Percentiles rank a stretch among this genome's conserved stretches.
Evolutionary conservation across 2,797 vertebrate genomes (phyloP).

Genomic region (Pangasius macronema): DNA sequence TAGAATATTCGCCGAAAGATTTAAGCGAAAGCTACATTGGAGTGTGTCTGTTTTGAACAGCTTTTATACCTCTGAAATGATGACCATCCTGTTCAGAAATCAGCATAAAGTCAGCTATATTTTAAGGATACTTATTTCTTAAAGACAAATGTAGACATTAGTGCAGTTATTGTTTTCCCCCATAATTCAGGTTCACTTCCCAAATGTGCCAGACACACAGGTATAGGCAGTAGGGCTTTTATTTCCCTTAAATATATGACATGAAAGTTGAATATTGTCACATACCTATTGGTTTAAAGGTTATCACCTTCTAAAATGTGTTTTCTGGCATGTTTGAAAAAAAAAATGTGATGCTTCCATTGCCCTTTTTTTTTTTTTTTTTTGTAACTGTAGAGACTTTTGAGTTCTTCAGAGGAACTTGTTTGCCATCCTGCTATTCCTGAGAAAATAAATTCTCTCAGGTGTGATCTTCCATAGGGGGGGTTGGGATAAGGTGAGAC

Average conservation of each 20-base stretch:
- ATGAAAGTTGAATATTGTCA: background rate
- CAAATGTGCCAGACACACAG: background rate
- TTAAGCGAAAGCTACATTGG: background rate
- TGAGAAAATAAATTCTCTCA: background rate
- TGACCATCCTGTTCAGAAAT: background rate
- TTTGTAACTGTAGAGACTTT: background rate
- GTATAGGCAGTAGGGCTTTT: too few species aligned
- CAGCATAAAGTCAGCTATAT: background rate
- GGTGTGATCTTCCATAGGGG: background rate
- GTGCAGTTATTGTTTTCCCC: background rate
- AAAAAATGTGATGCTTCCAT: background rate
- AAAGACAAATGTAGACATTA: background rate
- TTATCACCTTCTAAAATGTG: background rate
- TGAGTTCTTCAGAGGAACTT: background rate
- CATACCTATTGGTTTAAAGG: background rate
- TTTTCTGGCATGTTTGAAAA: background rate
- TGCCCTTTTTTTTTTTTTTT: background rate
- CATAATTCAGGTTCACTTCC: background rate
- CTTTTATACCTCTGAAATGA: background rate
- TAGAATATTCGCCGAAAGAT: background rate
- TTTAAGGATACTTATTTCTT: background rate
- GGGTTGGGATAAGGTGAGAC: conserved; percentile 25
- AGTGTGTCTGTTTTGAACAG: background rate
- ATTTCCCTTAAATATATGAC: background rate
- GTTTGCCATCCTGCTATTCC: background rate